Percentiles rank a stretch among this genome's conserved stretches.
These are phyloP conservation scores for Lordiphosa andalusiaca DNA, from an alignment of 2,888 invertebrate genomes.

Conservation along the genomic window DNA sequence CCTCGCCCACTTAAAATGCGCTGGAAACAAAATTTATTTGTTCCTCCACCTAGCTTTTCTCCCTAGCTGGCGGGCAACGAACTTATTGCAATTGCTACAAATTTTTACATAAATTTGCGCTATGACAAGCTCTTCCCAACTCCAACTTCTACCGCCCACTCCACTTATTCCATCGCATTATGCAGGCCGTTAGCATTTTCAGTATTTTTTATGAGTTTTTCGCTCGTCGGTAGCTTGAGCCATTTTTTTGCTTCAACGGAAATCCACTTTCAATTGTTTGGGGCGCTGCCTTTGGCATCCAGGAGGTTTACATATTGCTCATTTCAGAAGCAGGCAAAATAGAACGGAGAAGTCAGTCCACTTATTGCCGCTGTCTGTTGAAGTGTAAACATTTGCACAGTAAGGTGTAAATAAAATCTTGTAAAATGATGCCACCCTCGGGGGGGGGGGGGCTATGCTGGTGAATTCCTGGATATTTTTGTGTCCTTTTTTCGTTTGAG, in stretches of 20 bases:
- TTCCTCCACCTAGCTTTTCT: slow-evolving; percentile 56
- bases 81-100: slow-evolving; percentile 69
- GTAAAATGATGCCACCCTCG: slow-evolving; percentile 46
- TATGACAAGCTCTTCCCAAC: slow-evolving; percentile 41
- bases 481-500: slow-evolving; percentile 15
- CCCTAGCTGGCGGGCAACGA: slow-evolving; percentile 33
- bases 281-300: slow-evolving; percentile 58
- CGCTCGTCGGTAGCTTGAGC: slow-evolving; percentile 44
- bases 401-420: slow-evolving; percentile 72
- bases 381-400: slow-evolving; percentile 74
- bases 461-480: neutral
- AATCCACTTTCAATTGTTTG: slow-evolving; percentile 78
- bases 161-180: slow-evolving; percentile 23
- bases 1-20: slow-evolving; percentile 32
- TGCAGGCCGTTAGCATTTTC: slow-evolving; percentile 29
- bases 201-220: slow-evolving; percentile 53
- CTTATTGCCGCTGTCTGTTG: slow-evolving; percentile 60
- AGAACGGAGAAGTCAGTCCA: slow-evolving; percentile 10
- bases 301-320: slow-evolving; percentile 68
- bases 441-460: slow-evolving; percentile 10
- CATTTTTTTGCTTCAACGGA: slow-evolving; percentile 63
- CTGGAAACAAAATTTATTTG: slow-evolving; percentile 59
- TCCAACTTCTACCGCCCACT: neutral
- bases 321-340: slow-evolving; percentile 37
- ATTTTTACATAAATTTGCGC: slow-evolving; percentile 77